Base-by-base conservation (phyloP, 2,888 invertebrate genomes). In the Parnassius apollo region DNA sequence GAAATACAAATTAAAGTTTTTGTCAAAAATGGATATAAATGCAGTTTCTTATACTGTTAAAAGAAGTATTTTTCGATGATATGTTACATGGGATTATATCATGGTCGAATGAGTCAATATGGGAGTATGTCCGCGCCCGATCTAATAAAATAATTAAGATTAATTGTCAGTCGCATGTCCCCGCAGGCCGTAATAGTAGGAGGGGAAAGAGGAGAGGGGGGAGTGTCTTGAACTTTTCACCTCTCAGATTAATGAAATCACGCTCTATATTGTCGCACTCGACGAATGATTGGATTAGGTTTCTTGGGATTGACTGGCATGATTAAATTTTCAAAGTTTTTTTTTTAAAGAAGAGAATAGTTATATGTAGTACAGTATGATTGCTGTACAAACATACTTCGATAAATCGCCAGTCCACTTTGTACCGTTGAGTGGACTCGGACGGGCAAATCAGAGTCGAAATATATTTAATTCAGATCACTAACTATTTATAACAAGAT, bases 181-280 rank as follows among this genome's bases (percentile, higher is more conserved):
- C 71, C 69, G 71, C 69, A 68, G 63, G 57, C 59, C 58, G 61
- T 61, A 58, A 46, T 22, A 45, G 49, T 44, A 57, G 58, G 65
- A 67, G 66, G 65, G 64, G 68, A 66, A 66, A 66, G 75, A 78
- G 77, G 80, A 67, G 66, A 65, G 64, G 68, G 66, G 66, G 66
- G 75, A 78, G 77, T 35, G 80, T 75, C 73, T 81, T 83, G 85
- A 81, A 81, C 84, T 72, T 75, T 80, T 86, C 83, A 86, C 84
- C 84, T 67, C 72, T 71, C 73, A 80, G 80, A 83, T 85, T 82
- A 82, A 75, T 78, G 69, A 82, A 85, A 84, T 85, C 81, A 79
- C 77, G 70, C 35, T 35, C 7, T 71, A 70, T 11, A 48, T 71
- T 68, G 69, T 52, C 55, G 65, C 62, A 68, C 59, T 67, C 63